These are phyloP conservation scores for Lepetodrilus schrolli DNA, from an alignment of 2,888 invertebrate species.

Conservation along the genomic window DNA sequence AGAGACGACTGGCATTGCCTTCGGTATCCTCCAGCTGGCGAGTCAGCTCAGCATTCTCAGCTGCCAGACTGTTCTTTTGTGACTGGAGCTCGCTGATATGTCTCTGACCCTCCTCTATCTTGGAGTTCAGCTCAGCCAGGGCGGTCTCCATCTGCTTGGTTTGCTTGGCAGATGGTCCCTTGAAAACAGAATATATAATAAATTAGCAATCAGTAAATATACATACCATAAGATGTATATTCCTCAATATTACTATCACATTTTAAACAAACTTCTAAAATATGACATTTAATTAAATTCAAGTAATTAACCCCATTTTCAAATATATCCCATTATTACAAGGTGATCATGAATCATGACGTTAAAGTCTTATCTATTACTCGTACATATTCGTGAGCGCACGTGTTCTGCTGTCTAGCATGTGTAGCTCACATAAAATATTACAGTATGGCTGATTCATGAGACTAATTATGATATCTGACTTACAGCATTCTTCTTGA, in stretches of 20 bases:
- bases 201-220: not conserved
- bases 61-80: conserved; percentile 94
- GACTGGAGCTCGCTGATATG: conserved; percentile 91
- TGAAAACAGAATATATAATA: not conserved
- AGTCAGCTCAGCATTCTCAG: conserved; percentile 96
- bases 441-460: not conserved
- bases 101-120: conserved; percentile 97
- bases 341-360: no score
- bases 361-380: no score
- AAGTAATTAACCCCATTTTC: not conserved
- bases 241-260: not conserved
- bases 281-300: not conserved
- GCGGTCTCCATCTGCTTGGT: conserved; percentile 97
- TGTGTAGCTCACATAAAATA: not conserved
- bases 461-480: not conserved
- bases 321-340: no score
- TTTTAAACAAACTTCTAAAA: not conserved
- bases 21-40: conserved; percentile 99
- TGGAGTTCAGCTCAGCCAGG: conserved; percentile 94
- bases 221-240: no score
- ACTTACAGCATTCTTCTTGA: conserved; percentile 98
- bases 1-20: conserved; percentile 94
- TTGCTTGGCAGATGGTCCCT: conserved; percentile 99
- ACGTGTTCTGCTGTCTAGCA: not conserved
- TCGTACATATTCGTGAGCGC: no score